Conservation (phyloP, 2,797 vertebrate species). For the Acanthiza pusilla region DNA sequence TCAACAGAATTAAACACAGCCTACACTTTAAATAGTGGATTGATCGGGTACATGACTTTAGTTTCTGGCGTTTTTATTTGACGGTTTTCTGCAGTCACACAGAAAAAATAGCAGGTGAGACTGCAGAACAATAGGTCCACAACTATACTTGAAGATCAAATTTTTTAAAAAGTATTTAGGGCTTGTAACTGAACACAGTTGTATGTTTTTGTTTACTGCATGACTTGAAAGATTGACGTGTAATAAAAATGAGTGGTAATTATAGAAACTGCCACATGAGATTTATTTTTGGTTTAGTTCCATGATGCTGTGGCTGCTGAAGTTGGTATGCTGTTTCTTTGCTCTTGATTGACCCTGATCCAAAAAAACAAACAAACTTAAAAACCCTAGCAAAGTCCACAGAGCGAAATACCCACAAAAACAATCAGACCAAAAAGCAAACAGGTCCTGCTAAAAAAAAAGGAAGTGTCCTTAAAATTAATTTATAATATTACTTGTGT, state of each 20-base stretch:
- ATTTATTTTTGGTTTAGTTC: conserved; percentile 62
- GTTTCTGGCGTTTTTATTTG: background rate
- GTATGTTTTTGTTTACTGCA: conserved; percentile 33
- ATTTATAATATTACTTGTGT: background rate
- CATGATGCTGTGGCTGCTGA: conserved; percentile 28
- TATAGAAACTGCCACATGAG: conserved; percentile 52
- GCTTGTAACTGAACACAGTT: background rate
- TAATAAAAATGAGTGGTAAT: conserved; percentile 45
- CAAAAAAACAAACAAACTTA: background rate
- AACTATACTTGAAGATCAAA: background rate
- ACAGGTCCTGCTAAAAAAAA: background rate
- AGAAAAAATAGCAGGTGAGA: background rate
- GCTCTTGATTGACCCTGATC: conserved; percentile 11
- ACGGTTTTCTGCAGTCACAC: background rate
- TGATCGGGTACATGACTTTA: background rate
- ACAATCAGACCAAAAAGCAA: background rate
- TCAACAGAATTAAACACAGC: background rate
- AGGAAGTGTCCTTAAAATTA: background rate
- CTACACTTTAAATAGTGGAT: background rate
- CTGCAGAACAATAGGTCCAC: background rate
- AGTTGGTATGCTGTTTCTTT: background rate
- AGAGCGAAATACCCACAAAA: background rate
- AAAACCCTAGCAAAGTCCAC: background rate
- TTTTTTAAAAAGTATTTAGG: background rate
- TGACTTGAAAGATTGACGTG: background rate